Conservation (phyloP, 2,888 invertebrate genomes). For the Hirtodrosophila cameraria region DNA sequence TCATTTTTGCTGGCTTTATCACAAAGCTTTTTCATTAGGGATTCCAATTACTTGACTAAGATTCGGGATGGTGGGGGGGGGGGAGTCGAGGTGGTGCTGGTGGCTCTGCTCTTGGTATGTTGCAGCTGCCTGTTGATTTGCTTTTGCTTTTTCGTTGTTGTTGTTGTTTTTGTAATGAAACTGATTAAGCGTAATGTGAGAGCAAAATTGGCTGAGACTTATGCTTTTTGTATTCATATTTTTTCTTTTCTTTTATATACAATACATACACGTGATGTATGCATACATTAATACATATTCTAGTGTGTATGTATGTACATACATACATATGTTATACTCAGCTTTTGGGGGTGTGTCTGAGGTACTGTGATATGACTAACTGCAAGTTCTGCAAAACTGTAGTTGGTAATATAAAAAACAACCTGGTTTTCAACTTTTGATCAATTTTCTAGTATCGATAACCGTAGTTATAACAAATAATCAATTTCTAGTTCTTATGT, state of each 20-base stretch:
- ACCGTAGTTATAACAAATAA: too few species aligned
- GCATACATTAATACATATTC: too few species aligned
- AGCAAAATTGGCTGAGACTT: conserved; percentile 1
- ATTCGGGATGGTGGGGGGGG: background rate
- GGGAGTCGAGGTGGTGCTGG: background rate
- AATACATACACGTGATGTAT: background rate
- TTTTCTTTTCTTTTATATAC: background rate
- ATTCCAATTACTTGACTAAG: conserved; percentile 63
- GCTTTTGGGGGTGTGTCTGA: too few species aligned
- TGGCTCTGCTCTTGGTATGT: conserved; percentile 17
- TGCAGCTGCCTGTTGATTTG: conserved; percentile 52
- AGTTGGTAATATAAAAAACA: too few species aligned
- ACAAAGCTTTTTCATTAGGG: conserved; percentile 58
- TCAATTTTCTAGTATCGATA: too few species aligned
- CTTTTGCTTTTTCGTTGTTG: too few species aligned
- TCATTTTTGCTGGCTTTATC: conserved; percentile 34
- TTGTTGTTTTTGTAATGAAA: conserved; percentile 36
- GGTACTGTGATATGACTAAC: too few species aligned
- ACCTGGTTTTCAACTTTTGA: too few species aligned
- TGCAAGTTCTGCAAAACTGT: too few species aligned
- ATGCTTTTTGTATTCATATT: background rate
- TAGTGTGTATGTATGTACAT: background rate
- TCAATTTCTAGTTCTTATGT: too few species aligned
- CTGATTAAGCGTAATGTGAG: conserved; percentile 73
- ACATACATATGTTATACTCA: too few species aligned